Percentiles rank a stretch among this genome's conserved stretches.
Conservation (phyloP, 2,113 vertebrate genomes). For the Oxygymnocypris stewartii region DNA sequence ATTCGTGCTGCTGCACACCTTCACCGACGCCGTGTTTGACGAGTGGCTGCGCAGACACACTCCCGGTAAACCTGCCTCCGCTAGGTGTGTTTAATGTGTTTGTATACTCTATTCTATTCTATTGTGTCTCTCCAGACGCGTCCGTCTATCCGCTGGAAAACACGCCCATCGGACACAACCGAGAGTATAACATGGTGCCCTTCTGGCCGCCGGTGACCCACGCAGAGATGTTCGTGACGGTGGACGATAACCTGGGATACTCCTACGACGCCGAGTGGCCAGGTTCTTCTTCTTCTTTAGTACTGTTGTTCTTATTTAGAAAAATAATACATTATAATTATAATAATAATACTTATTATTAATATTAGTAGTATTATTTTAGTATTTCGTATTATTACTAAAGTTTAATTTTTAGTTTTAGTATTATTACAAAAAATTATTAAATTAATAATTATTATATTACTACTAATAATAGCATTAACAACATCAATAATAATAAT, state of each 20-base stretch:
- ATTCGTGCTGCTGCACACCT: conserved; percentile 94
- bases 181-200: conserved; percentile 94
- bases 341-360: too few species aligned
- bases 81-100: neutral
- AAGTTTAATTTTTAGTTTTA: too few species aligned
- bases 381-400: neutral
- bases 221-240: conserved; percentile 90
- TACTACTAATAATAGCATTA: too few species aligned
- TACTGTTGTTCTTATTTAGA: too few species aligned
- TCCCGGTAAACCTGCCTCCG: conserved; percentile 75
- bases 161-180: conserved; percentile 96
- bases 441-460: neutral
- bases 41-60: conserved; percentile 91
- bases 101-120: too few species aligned
- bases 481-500: too few species aligned
- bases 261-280: conserved; percentile 92
- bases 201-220: conserved; percentile 97
- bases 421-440: too few species aligned
- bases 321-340: neutral
- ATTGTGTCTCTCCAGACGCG: conserved; percentile 70
- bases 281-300: conserved; percentile 31
- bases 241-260: conserved; percentile 91
- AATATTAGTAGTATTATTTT: neutral
- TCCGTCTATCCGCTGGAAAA: conserved; percentile 87
- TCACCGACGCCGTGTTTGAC: conserved; percentile 95